Conservation (phyloP, 1,140 invertebrate genomes). For the Pantala flavescens region DNA sequence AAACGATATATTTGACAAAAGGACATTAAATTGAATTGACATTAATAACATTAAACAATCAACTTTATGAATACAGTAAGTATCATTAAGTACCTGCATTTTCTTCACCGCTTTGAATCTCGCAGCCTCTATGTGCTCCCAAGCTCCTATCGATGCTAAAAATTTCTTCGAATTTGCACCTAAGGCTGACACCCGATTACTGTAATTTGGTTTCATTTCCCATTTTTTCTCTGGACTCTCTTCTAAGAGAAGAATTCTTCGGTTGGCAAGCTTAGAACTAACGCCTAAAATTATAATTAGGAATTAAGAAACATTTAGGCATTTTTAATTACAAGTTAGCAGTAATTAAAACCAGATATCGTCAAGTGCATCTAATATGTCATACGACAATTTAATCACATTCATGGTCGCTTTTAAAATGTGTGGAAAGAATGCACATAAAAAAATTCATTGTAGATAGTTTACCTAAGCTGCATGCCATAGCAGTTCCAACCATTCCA, state of each 20-base stretch:
- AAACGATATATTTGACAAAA: slow-evolving; percentile 27
- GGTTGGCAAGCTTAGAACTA: slow-evolving; percentile 54
- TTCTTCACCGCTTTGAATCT: slow-evolving; percentile 62
- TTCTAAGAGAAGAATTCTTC: slow-evolving; percentile 72
- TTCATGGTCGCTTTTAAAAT: too few species aligned
- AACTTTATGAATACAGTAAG: not conserved
- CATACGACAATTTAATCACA: too few species aligned
- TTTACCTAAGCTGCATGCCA: slow-evolving; percentile 77
- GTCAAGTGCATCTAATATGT: too few species aligned
- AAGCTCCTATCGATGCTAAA: slow-evolving; percentile 67
- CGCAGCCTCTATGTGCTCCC: slow-evolving; percentile 62
- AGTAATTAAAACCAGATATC: too few species aligned
- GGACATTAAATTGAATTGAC: slow-evolving; percentile 18
- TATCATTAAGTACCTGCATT: slow-evolving; percentile 62
- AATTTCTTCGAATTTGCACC: slow-evolving; percentile 65
- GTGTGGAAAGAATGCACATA: too few species aligned
- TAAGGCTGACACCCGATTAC: slow-evolving; percentile 81
- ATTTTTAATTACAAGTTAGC: too few species aligned
- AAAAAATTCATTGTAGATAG: not conserved
- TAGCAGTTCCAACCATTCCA: slow-evolving; percentile 84
- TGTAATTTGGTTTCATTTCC: slow-evolving; percentile 51
- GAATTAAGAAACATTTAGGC: too few species aligned
- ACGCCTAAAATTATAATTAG: slow-evolving; percentile 48
- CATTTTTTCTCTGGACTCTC: slow-evolving; percentile 46
- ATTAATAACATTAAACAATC: too few species aligned